Evolutionary conservation across 1,140 invertebrate species (phyloP).

Genomic region (Arion vulgaris): DNA sequence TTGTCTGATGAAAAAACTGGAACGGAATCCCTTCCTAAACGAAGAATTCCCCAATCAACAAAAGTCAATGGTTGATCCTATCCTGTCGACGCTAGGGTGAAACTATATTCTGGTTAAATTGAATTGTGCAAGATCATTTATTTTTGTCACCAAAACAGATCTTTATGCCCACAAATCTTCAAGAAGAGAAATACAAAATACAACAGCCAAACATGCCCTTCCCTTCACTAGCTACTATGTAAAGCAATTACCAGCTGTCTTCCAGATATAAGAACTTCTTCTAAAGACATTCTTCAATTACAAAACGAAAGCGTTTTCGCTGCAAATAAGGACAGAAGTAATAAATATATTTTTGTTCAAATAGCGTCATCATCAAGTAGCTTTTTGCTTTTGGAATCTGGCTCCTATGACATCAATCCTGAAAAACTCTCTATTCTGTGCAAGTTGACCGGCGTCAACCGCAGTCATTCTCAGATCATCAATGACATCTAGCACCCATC

Average conservation of each 20-base stretch:
- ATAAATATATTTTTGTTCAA: no score
- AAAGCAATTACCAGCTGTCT: not conserved
- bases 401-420: no score
- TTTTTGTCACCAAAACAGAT: slow-evolving; percentile 18
- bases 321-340: no score
- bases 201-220: not conserved
- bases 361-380: no score
- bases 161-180: not conserved
- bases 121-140: slow-evolving; percentile 10
- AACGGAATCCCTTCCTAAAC: not conserved
- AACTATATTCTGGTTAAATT: not conserved
- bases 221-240: not conserved
- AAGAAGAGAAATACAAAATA: not conserved
- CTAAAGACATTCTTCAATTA: not conserved
- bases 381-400: no score
- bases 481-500: no score
- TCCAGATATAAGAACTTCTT: not conserved
- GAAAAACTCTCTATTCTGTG: no score
- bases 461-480: no score
- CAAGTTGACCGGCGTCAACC: no score
- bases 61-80: not conserved
- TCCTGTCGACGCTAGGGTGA: not conserved
- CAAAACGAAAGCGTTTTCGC: no score
- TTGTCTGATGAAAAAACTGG: not conserved
- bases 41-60: slow-evolving; percentile 2